These are phyloP conservation scores for Lanius ludovicianus DNA, from an alignment of 2,113 vertebrate genomes.

Conservation along the genomic window DNA sequence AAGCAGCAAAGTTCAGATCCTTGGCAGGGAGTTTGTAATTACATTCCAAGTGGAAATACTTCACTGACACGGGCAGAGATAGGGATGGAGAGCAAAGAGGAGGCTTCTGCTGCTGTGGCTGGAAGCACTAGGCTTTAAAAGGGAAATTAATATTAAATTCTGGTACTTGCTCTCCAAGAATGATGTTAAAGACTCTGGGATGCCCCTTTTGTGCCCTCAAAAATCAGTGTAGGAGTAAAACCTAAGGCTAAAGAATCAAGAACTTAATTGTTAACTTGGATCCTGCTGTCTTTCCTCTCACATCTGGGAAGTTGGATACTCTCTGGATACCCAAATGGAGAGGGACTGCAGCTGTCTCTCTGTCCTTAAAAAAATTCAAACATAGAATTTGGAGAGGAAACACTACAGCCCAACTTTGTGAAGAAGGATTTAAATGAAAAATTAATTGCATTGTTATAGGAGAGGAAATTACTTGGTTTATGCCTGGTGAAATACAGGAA, in stretches of 20 bases:
- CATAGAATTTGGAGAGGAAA: neutral
- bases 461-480: slow-evolving; percentile 8
- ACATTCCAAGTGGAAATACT: slow-evolving; percentile 35
- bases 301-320: neutral
- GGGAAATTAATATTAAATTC: neutral
- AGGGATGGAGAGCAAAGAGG: neutral
- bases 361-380: neutral
- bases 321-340: neutral
- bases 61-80: neutral
- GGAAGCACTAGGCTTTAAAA: neutral
- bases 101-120: neutral
- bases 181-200: neutral
- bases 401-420: neutral
- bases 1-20: slow-evolving; percentile 19
- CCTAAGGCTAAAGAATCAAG: neutral
- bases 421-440: neutral
- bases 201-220: neutral
- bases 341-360: neutral
- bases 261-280: neutral
- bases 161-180: neutral
- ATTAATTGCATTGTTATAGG: neutral
- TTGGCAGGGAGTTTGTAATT: slow-evolving; percentile 20
- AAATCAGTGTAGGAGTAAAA: neutral
- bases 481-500: neutral
- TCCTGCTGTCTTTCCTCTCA: neutral